Conservation (phyloP, 2,888 invertebrate species). For the Dasypogon diadema region DNA sequence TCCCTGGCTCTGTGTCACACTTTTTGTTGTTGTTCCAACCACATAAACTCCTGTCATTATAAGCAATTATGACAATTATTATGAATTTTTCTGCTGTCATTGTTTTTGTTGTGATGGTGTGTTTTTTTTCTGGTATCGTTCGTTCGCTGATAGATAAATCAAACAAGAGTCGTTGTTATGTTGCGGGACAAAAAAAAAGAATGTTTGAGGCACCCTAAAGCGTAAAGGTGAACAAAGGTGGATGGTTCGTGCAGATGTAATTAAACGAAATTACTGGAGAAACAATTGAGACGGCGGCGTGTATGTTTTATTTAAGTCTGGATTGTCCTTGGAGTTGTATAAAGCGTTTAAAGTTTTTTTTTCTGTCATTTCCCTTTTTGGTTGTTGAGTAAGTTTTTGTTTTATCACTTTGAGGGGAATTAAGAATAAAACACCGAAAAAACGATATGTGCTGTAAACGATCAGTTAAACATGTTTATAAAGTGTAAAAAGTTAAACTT, state of each 20-base stretch:
- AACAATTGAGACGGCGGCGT: constrained; percentile 16
- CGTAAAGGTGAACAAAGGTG: constrained; percentile 28
- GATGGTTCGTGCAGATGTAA: constrained; percentile 25
- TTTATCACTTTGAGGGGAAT: no score
- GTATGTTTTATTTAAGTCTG: neutral
- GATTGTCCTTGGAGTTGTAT: neutral
- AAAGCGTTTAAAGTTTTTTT: neutral
- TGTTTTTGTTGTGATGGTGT: constrained; percentile 10
- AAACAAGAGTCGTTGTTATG: neutral
- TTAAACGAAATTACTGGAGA: constrained; percentile 21
- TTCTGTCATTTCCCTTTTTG: no score
- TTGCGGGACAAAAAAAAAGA: neutral
- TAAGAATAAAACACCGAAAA: no score
- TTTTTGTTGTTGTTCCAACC: neutral
- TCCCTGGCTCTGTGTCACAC: constrained; percentile 8
- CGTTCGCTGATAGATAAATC: constrained; percentile 32
- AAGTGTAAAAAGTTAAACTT: no score
- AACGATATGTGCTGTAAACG: no score
- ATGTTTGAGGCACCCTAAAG: constrained; percentile 18
- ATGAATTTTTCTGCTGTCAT: constrained; percentile 24
- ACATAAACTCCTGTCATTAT: constrained; percentile 19
- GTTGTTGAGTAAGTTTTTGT: no score
- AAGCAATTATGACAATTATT: constrained; percentile 30
- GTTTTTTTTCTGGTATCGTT: constrained; percentile 2
- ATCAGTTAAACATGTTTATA: no score